These are phyloP conservation scores for Eristalis pertinax DNA, from an alignment of 2,888 invertebrate genomes.

Conservation along the genomic window DNA sequence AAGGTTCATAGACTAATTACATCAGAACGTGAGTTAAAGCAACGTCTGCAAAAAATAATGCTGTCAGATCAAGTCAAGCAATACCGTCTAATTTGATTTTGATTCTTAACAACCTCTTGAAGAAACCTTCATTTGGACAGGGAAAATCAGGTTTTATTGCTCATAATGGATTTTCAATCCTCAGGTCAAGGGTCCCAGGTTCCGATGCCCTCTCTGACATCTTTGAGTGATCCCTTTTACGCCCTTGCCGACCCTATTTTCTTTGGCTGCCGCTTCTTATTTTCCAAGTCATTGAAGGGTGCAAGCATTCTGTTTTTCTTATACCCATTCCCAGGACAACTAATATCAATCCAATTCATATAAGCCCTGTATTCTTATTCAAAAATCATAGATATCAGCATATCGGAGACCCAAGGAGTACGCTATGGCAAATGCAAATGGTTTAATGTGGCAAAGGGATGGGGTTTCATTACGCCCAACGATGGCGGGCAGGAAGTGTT, in stretches of 20 bases:
- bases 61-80: slow-evolving; percentile 22
- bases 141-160: slow-evolving; percentile 54
- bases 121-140: neutral
- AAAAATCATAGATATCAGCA: slow-evolving; percentile 74
- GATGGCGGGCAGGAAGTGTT: slow-evolving; percentile 96
- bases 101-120: slow-evolving; percentile 14
- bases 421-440: slow-evolving; percentile 94
- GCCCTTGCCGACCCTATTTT: slow-evolving; percentile 17
- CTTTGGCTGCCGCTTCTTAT: slow-evolving; percentile 1
- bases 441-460: slow-evolving; percentile 97
- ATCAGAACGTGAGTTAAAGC: neutral
- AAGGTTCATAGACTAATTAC: neutral
- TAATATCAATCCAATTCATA: slow-evolving; percentile 49
- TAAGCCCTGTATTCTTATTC: slow-evolving; percentile 59
- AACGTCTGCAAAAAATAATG: neutral
- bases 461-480: slow-evolving; percentile 96
- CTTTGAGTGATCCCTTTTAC: slow-evolving; percentile 59
- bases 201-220: slow-evolving; percentile 58
- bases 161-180: slow-evolving; percentile 68
- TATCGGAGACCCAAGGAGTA: slow-evolving; percentile 81
- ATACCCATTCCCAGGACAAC: slow-evolving; percentile 50
- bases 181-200: slow-evolving; percentile 66
- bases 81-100: slow-evolving; percentile 42
- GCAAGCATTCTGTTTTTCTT: slow-evolving; percentile 22
- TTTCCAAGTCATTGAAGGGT: slow-evolving; percentile 50